These are phyloP conservation scores for Ennomos quercinarius DNA, from an alignment of 2,888 invertebrate species.

Conservation along the genomic window DNA sequence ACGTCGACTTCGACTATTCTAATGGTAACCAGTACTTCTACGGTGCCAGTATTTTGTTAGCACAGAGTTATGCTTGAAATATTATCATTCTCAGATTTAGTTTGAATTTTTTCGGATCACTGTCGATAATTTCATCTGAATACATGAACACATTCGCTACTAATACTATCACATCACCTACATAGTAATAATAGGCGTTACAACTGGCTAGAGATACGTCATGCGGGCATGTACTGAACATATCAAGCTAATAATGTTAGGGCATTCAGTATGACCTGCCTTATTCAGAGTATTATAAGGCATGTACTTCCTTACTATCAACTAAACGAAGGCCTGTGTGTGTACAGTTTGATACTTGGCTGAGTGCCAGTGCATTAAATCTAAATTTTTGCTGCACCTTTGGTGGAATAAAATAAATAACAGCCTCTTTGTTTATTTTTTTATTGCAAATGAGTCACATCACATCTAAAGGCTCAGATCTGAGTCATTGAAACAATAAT, in stretches of 20 bases:
- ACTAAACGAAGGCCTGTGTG: conserved; percentile 49
- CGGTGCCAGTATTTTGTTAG: conserved; percentile 1
- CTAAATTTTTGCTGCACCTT: conserved; percentile 42
- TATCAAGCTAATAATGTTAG: conserved; percentile 60
- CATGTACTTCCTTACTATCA: conserved; percentile 39
- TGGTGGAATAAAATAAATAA: conserved; percentile 46
- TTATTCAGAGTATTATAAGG: conserved; percentile 33
- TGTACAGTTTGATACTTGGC: conserved; percentile 56
- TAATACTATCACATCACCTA: too few relatives aligned
- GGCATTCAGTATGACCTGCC: too few relatives aligned
- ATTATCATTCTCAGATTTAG: conserved; percentile 2
- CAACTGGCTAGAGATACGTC: conserved; percentile 41
- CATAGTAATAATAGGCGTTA: conserved; percentile 50
- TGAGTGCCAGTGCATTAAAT: conserved; percentile 61
- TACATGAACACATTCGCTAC: too few relatives aligned
- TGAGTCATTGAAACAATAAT: too few relatives aligned
- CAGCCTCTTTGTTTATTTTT: conserved; percentile 53
- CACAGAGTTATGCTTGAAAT: too few relatives aligned
- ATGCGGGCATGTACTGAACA: conserved; percentile 50
- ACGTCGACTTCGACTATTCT: neutral
- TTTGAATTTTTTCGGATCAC: conserved; percentile 18
- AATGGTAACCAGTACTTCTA: neutral
- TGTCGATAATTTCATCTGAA: conserved; percentile 46
- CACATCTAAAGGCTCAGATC: neutral
- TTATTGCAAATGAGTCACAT: conserved; percentile 44